Percentiles rank a stretch among this genome's conserved stretches.
These are phyloP conservation scores for Hyperoplus immaculatus DNA, from an alignment of 2,797 vertebrate species.

Conservation along the genomic window DNA sequence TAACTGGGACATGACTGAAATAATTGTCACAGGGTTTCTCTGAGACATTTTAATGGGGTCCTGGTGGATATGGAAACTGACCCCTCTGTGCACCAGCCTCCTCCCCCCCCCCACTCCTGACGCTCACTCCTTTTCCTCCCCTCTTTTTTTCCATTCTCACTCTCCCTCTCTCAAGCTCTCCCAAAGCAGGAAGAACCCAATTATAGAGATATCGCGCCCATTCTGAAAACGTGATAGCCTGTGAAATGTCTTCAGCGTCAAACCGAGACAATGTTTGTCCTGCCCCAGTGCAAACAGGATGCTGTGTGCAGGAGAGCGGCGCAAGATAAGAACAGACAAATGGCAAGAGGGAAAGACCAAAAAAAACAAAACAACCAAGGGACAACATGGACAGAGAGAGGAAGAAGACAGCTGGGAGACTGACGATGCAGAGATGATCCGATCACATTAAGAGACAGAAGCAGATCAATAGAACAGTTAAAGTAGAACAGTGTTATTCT, in stretches of 20 bases:
- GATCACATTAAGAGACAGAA: conserved; percentile 33
- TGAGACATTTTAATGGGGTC: conserved; percentile 57
- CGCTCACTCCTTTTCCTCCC: conserved; percentile 18
- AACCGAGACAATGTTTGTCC: conserved; percentile 84
- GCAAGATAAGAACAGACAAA: conserved; percentile 80
- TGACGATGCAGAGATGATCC: conserved; percentile 41
- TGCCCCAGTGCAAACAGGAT: conserved; percentile 87
- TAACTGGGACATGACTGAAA: conserved; percentile 35
- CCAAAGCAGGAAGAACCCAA: conserved; percentile 83
- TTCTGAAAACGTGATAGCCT: conserved; percentile 84
- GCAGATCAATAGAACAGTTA: conserved; percentile 12
- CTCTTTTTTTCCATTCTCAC: conserved; percentile 30
- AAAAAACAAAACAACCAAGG: conserved; percentile 32
- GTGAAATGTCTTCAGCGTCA: conserved; percentile 85
- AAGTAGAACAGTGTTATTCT: conserved; percentile 15
- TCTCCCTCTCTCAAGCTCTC: conserved; percentile 48
- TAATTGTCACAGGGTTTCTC: conserved; percentile 32
- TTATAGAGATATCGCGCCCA: conserved; percentile 81
- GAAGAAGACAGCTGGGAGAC: conserved; percentile 30
- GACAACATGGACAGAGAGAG: conserved; percentile 27
- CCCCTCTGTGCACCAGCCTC: conserved; percentile 16
- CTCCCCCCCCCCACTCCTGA: background rate
- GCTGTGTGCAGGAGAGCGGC: conserved; percentile 77
- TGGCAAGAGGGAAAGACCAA: conserved; percentile 53
- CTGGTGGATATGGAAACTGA: conserved; percentile 65